Evolutionary conservation across 2,113 vertebrate species (phyloP).

Genomic region (Pseudorhombus dupliciocellatus): DNA sequence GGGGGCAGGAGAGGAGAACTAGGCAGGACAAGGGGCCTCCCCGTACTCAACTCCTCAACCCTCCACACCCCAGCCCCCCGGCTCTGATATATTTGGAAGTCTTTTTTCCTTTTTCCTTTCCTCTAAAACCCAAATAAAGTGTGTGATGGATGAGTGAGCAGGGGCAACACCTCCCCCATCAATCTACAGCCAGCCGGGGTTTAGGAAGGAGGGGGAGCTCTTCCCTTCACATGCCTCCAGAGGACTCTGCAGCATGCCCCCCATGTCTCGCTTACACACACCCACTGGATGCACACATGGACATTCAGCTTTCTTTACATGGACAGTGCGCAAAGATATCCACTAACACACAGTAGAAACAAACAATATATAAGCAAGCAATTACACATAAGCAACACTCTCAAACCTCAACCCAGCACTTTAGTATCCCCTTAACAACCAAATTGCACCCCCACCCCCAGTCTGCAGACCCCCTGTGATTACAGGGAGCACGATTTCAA

Average conservation of each 20-base stretch:
- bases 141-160: constrained; percentile 82
- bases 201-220: constrained; percentile 47
- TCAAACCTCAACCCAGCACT: not conserved
- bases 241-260: constrained; percentile 52
- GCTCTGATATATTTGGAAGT: constrained; percentile 81
- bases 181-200: constrained; percentile 62
- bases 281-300: constrained; percentile 45
- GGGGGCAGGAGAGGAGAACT: constrained; percentile 34
- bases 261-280: constrained; percentile 49
- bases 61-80: constrained; percentile 59
- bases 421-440: constrained; percentile 18
- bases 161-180: constrained; percentile 82
- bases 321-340: not conserved
- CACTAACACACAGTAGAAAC: constrained; percentile 9
- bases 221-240: constrained; percentile 69
- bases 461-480: constrained; percentile 21
- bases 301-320: constrained; percentile 7
- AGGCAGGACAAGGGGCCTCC: constrained; percentile 58
- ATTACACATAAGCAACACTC: constrained; percentile 10
- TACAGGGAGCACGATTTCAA: constrained; percentile 37
- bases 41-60: constrained; percentile 58
- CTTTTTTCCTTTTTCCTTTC: constrained; percentile 74
- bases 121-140: constrained; percentile 83
- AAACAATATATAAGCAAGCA: not conserved
- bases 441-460: not conserved